Conservation (phyloP, 2,797 vertebrate genomes). For the Sebastes trivittatus region DNA sequence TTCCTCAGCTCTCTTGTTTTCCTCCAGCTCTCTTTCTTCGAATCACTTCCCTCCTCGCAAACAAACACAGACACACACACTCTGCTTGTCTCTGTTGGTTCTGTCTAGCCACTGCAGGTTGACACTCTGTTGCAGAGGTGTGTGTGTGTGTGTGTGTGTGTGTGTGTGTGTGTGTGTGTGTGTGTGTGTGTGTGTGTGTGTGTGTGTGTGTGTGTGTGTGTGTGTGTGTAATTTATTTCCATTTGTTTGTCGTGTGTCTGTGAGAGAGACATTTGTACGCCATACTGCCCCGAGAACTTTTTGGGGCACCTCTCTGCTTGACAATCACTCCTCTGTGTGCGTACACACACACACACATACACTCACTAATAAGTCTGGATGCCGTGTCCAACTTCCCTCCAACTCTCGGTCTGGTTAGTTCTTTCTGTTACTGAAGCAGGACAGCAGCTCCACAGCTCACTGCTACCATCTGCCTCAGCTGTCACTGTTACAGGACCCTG, state of each 20-base stretch:
- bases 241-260: not conserved
- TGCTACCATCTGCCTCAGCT: slow-evolving; percentile 19
- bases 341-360: not conserved
- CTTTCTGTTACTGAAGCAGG: slow-evolving; percentile 6
- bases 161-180: not conserved
- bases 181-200: not conserved
- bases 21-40: not conserved
- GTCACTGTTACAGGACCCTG: slow-evolving; percentile 13
- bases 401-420: not conserved
- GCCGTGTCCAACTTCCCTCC: slow-evolving; percentile 19
- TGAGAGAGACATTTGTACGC: not conserved
- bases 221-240: not conserved
- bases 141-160: not conserved
- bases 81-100: slow-evolving; percentile 5
- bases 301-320: slow-evolving; percentile 8
- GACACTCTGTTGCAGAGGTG: not conserved
- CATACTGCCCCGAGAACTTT: slow-evolving; percentile 5
- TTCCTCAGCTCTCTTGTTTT: not conserved
- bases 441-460: slow-evolving; percentile 10
- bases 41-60: not conserved
- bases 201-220: not conserved
- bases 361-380: not conserved
- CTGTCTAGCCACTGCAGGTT: slow-evolving; percentile 19
- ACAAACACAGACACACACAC: not conserved
- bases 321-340: not conserved